Percentiles rank a stretch among this genome's conserved stretches.
Evolutionary conservation across 2,113 vertebrate species (phyloP).

Genomic region (pig (Sus scrofa)): T2T-Sscrofa CM000824.6:112620501-112621000

Average conservation of each 20-base stretch:
- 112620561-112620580: background rate
- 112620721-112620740: background rate
- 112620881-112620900: background rate
- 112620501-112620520: background rate
- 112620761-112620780: background rate
- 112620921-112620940: background rate
- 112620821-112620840: background rate
- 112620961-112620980: background rate
- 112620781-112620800: background rate
- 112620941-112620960: constrained; percentile 2
- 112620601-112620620: background rate
- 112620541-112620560: background rate
- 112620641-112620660: background rate
- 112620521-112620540: background rate
- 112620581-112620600: background rate
- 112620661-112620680: background rate
- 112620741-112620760: background rate
- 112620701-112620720: background rate
- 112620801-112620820: background rate
- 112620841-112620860: background rate
- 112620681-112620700: background rate
- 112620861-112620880: background rate
- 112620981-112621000: background rate
- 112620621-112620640: background rate
- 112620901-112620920: background rate